Percentiles rank a stretch among this genome's conserved stretches.
Evolutionary conservation across 2,888 invertebrate genomes (phyloP).

Genomic region (Actias luna): DNA sequence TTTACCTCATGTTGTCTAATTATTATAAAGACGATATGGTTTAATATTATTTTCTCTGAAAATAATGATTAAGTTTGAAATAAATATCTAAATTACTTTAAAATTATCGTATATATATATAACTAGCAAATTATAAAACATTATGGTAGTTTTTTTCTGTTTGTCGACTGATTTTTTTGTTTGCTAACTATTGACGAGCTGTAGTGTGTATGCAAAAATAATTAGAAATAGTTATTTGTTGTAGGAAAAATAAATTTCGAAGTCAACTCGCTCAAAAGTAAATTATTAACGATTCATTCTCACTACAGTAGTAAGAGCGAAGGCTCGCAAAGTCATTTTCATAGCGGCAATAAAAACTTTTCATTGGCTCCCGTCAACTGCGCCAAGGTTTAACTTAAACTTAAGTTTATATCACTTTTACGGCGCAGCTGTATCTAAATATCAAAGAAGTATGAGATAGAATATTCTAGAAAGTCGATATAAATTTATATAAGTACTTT

Average conservation of each 20-base stretch:
- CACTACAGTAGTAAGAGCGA: conserved; percentile 39
- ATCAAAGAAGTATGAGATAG: conserved; percentile 28
- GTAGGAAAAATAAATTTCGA: neutral
- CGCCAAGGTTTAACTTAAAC: conserved; percentile 48
- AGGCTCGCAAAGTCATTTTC: conserved; percentile 50
- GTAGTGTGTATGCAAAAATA: no score
- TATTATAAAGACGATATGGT: neutral
- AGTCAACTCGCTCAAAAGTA: neutral
- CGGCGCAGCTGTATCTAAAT: conserved; percentile 40
- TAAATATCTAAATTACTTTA: no score
- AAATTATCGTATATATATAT: no score
- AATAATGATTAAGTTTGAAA: no score
- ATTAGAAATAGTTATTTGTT: no score
- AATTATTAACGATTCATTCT: neutral
- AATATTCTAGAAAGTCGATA: neutral
- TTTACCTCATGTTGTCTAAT: neutral
- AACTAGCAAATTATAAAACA: no score
- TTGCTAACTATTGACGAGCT: no score
- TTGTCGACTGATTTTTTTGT: no score
- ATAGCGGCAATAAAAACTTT: conserved; percentile 69
- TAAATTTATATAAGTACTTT: neutral
- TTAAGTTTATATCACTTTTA: conserved; percentile 68
- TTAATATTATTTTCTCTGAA: neutral
- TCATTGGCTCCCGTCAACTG: conserved; percentile 60
- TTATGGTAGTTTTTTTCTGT: no score